These are phyloP conservation scores for Epinephelus lanceolatus DNA, from an alignment of 2,113 vertebrate species.

Conservation along the genomic window DNA sequence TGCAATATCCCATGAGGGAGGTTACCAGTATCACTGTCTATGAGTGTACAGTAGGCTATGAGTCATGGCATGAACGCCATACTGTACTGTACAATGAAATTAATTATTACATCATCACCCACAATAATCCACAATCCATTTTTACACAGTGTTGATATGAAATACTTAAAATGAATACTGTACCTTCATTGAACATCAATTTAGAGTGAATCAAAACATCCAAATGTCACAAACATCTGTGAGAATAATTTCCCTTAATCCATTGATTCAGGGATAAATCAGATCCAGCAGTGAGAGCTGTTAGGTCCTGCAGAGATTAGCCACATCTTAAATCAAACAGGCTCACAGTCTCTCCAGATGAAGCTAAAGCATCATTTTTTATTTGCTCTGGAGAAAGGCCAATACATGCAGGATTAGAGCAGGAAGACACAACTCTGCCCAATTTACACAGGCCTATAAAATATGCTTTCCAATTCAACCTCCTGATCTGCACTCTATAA, in stretches of 20 bases:
- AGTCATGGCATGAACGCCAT: neutral
- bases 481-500: constrained; percentile 50
- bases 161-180: neutral
- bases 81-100: neutral
- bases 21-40: neutral
- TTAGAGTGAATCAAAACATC: neutral
- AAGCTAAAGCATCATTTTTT: constrained; percentile 47
- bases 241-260: constrained; percentile 8
- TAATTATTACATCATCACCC: neutral
- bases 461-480: constrained; percentile 6
- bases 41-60: neutral
- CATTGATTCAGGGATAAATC: neutral
- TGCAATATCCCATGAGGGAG: constrained; percentile 6
- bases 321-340: constrained; percentile 74
- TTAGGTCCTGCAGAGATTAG: constrained; percentile 47
- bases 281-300: constrained; percentile 24
- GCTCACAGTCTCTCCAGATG: constrained; percentile 51
- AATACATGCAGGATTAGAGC: constrained; percentile 60
- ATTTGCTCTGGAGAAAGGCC: constrained; percentile 58
- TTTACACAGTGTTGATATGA: neutral
- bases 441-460: constrained; percentile 60
- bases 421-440: constrained; percentile 47
- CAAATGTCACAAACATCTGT: neutral
- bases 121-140: neutral
- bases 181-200: neutral